Evolutionary conservation across 2,888 invertebrate species (phyloP).

Genomic region (Perithous albicinctus): DNA sequence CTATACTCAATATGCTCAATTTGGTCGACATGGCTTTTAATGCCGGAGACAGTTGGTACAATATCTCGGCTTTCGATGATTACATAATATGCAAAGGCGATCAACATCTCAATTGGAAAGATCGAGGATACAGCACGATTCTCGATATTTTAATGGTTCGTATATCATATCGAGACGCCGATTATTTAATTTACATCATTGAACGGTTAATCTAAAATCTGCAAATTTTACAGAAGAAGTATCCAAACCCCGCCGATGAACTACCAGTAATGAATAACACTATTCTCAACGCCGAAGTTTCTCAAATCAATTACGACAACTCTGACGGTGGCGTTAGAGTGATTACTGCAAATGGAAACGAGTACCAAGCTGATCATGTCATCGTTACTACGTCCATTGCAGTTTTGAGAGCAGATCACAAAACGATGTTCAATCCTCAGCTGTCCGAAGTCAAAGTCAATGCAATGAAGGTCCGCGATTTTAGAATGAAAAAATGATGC

Average conservation of each 20-base stretch:
- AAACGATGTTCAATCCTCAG: constrained; percentile 86
- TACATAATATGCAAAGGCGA: constrained; percentile 67
- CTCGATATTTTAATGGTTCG: constrained; percentile 79
- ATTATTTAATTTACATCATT: too few relatives aligned
- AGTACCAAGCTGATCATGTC: constrained; percentile 87
- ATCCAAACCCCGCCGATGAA: constrained; percentile 76
- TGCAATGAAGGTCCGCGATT: constrained; percentile 76
- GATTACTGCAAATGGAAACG: constrained; percentile 84
- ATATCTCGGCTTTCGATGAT: constrained; percentile 50
- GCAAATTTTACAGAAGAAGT: constrained; percentile 75
- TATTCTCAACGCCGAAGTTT: constrained; percentile 69
- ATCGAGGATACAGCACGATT: constrained; percentile 75
- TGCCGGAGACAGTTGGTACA: constrained; percentile 70
- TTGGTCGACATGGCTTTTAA: constrained; percentile 59
- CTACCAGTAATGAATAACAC: constrained; percentile 78
- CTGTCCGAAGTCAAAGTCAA: constrained; percentile 86
- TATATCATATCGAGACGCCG: too few relatives aligned
- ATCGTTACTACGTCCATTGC: constrained; percentile 90
- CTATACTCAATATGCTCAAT: constrained; percentile 62
- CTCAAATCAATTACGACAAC: constrained; percentile 63
- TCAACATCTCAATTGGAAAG: constrained; percentile 75
- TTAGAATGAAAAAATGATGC: too few relatives aligned
- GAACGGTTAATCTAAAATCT: too few relatives aligned
- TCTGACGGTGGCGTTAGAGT: constrained; percentile 70
- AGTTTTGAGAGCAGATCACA: constrained; percentile 87